Percentiles rank a stretch among this genome's conserved stretches.
These are phyloP conservation scores for Parus major DNA, from an alignment of 2,113 vertebrate species.

Conservation along the genomic window DNA sequence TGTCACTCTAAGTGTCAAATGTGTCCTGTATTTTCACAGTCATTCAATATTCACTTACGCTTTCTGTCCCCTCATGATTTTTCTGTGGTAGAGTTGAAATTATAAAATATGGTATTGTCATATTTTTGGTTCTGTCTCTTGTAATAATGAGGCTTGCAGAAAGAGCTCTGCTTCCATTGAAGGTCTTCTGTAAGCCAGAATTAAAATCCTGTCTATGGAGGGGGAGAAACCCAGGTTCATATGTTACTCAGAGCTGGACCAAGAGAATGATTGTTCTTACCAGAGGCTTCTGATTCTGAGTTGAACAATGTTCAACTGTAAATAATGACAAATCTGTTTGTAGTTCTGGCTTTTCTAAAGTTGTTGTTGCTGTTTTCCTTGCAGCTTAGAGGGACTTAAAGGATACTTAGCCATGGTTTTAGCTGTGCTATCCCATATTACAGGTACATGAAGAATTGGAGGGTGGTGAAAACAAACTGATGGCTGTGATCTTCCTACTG, in stretches of 20 bases:
- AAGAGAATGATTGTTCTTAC: background rate
- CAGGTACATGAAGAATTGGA: background rate
- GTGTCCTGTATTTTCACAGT: background rate
- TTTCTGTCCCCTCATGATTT: background rate
- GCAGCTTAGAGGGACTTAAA: background rate
- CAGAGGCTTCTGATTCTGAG: background rate
- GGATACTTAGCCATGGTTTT: background rate
- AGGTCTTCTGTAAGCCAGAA: background rate
- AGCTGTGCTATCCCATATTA: fast-evolving
- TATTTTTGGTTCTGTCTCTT: background rate
- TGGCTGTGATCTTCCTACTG: background rate
- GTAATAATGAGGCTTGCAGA: background rate
- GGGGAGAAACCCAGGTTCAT: background rate
- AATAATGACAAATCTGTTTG: background rate
- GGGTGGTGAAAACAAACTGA: background rate
- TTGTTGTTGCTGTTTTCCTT: background rate
- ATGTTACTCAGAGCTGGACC: background rate
- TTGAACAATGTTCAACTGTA: background rate
- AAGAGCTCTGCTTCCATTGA: background rate
- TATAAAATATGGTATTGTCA: background rate
- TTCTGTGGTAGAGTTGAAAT: background rate
- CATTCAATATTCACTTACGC: fast-evolving
- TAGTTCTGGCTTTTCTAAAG: background rate
- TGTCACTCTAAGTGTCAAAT: background rate
- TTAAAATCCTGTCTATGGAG: background rate